Conservation (phyloP, 2,113 vertebrate species). For the Arothron firmamentum region DNA sequence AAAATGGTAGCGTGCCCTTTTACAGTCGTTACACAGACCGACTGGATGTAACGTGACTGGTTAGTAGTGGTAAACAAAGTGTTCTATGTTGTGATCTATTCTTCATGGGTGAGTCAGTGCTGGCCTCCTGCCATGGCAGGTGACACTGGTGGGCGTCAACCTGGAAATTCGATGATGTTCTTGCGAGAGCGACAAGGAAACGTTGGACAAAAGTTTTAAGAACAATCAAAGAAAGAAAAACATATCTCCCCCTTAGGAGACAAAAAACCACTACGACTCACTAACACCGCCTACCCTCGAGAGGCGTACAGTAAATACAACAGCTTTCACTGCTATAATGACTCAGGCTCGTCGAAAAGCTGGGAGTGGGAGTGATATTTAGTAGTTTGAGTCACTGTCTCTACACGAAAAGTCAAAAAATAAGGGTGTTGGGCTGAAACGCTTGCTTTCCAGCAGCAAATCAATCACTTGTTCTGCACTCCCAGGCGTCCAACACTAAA, state of each 20-base stretch:
- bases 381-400: constrained; percentile 30
- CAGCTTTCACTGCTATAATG: constrained; percentile 44
- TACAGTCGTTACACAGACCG: constrained; percentile 35
- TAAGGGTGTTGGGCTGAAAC: constrained; percentile 32
- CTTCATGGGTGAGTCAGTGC: constrained; percentile 10
- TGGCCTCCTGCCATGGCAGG: constrained; percentile 49
- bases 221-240: constrained; percentile 62
- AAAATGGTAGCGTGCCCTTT: constrained; percentile 39
- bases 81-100: constrained; percentile 24
- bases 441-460: constrained; percentile 39
- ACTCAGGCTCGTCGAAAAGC: constrained; percentile 52
- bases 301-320: constrained; percentile 32
- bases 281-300: constrained; percentile 39
- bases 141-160: constrained; percentile 52
- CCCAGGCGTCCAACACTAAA: constrained; percentile 57
- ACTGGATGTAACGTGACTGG: constrained; percentile 36
- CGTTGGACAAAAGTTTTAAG: constrained; percentile 57
- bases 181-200: constrained; percentile 48
- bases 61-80: constrained; percentile 29
- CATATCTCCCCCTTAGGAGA: constrained; percentile 49
- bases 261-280: constrained; percentile 45
- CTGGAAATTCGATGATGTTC: constrained; percentile 66
- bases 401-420: constrained; percentile 13
- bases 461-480: constrained; percentile 55
- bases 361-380: constrained; percentile 45